Base-by-base conservation (phyloP, 2,888 invertebrate genomes). In the Taphrorychus bicolor region DNA sequence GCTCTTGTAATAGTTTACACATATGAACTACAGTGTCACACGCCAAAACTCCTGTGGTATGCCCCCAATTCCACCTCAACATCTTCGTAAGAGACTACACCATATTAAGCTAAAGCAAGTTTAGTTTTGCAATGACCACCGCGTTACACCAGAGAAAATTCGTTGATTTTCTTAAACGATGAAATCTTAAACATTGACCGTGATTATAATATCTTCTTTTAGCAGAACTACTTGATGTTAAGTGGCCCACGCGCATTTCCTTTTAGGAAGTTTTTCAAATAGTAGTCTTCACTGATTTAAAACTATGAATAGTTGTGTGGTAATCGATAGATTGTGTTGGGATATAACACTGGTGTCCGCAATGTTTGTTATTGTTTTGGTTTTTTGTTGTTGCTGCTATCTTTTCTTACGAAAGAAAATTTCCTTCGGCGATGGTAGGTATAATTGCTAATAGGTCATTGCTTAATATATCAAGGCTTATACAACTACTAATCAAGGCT, bases 351-450 rank as follows among this genome's bases (percentile, higher is more conserved):
- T 23, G 24, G 24, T 32, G 32, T 49, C 9, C 41, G 17, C 18
- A 22, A 69, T 69, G 69, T 65, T 69, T 18, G 58, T 45, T 5
- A 45, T 69, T 17, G 65, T 69, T 52, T 18, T 69, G 16, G 21
- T 65, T 53, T 61, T 69, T 57, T 69, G 63, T 61, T 69, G 61
- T 61, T 60, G 49, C 41, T 69, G 69, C 48, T 65, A 53, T 14
- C 18, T 69, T 61, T 65, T 58, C 5, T 45, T 69, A 14, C 60
- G 60, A 9, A 23, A 18, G 40, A 65, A 61, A 57, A 14, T 45
- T 7, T 32, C 58, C 1, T 23, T 61, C 14, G 2, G 16, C 16
- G 53, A 66, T 51, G 66, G 66, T 66, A 66, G 61, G 53, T 51
- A 58, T n/a, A n/a, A n/a, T n/a, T n/a, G n/a, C n/a, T n/a, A n/a